Percentiles rank a stretch among this genome's conserved stretches.
These are phyloP conservation scores for Coregonus ussuriensis DNA, from an alignment of 2,797 vertebrate species.

Conservation along the genomic window DNA sequence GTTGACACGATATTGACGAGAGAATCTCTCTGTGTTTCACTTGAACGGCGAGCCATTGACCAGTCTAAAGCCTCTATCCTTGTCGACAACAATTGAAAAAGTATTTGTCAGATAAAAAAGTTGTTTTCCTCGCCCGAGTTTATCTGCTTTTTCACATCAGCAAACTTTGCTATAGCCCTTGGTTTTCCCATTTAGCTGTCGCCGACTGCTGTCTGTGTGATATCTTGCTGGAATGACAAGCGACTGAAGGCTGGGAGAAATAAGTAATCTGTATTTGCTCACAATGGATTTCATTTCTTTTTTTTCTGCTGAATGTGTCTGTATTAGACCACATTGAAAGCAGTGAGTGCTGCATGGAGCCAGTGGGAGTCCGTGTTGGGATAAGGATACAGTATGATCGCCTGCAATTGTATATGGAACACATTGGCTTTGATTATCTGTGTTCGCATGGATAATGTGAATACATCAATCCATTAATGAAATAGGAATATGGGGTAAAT, in stretches of 20 bases:
- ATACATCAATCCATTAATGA: background rate
- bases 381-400: constrained; percentile 30
- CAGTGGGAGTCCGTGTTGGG: constrained; percentile 24
- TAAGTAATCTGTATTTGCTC: constrained; percentile 8
- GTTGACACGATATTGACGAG: constrained; percentile 64
- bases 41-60: constrained; percentile 46
- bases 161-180: constrained; percentile 57
- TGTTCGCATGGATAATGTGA: background rate
- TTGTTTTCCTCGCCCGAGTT: constrained; percentile 37
- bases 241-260: background rate
- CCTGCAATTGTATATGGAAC: constrained; percentile 10
- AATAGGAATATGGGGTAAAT: background rate
- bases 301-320: constrained; percentile 39
- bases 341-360: background rate
- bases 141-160: constrained; percentile 70
- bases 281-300: constrained; percentile 22
- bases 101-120: constrained; percentile 58
- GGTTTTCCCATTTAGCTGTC: background rate
- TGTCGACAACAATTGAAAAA: constrained; percentile 61
- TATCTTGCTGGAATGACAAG: constrained; percentile 15
- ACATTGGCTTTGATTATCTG: constrained; percentile 15
- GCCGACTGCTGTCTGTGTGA: background rate
- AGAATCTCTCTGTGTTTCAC: constrained; percentile 55
- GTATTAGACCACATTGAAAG: constrained; percentile 25
- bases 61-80: constrained; percentile 39